Conservation (phyloP, 2,797 vertebrate species). For the Dallia pectoralis region DNA sequence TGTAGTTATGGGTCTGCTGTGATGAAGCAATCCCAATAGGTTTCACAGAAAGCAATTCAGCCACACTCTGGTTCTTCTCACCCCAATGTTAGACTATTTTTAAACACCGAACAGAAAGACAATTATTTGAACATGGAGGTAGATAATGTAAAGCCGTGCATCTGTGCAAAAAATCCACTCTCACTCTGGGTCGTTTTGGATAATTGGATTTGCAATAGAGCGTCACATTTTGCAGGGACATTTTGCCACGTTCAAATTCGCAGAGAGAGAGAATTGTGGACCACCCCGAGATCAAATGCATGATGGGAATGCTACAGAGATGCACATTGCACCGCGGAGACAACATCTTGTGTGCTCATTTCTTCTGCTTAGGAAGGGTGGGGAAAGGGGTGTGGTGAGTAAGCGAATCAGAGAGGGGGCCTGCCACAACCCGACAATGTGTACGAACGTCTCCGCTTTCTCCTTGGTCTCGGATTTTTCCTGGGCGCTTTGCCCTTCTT, state of each 20-base stretch:
- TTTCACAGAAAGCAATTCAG: slow-evolving; percentile 57
- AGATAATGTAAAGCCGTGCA: not conserved
- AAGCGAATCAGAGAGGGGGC: too few species aligned
- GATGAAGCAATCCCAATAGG: slow-evolving; percentile 65
- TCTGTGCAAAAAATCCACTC: not conserved
- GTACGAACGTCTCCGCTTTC: too few species aligned
- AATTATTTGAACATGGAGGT: not conserved
- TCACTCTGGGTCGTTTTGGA: not conserved
- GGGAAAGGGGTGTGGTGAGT: too few species aligned
- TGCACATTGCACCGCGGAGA: too few species aligned
- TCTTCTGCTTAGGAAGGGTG: too few species aligned
- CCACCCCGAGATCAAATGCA: not conserved
- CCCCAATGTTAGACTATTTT: not conserved
- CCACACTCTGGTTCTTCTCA: slow-evolving; percentile 31
- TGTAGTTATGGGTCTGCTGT: slow-evolving; percentile 59
- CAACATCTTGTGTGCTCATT: too few species aligned
- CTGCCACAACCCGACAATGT: too few species aligned
- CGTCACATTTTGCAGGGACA: not conserved
- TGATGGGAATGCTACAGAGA: too few species aligned
- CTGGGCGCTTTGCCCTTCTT: too few species aligned
- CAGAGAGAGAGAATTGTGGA: not conserved
- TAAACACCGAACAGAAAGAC: not conserved
- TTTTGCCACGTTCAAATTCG: not conserved
- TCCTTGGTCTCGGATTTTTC: too few species aligned
- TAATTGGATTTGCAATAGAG: not conserved